Evolutionary conservation across 1,140 invertebrate species (phyloP), one percentile per base, ranked within the genome.

Genomic region (Colletes latitarsis): DNA sequence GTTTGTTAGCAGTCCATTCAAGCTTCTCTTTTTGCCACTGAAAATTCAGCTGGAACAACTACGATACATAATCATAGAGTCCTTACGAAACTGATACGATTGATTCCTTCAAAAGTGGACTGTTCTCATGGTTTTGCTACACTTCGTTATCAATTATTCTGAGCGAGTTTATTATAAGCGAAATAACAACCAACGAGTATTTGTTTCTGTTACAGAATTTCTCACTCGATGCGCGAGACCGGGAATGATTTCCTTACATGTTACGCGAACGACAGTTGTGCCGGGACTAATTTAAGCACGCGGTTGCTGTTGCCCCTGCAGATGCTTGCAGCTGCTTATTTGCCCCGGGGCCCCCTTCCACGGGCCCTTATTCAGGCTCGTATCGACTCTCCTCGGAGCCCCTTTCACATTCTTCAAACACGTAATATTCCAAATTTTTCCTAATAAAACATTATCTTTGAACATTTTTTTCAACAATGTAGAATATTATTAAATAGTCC

Each of bases 201-300:
- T 6, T 14, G 14, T 82, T 71, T 76, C 49, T 12, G 30, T 30
- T 3, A 4, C 0, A 4, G 6, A 9, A 17, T 15, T 55, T 5
- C 21, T 15, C 19, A n/a, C 9, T 6, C 52, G 41, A 64, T 39
- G 41, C 70, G 57, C 81, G 21, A 1, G 12, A 39, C 55, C 10
- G n/a, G 15, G 58, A 60, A 72, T 69, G 66, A 52, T 64, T 46
- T 57, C 41, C 66, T 83, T 55, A 71, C 89, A 89, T 92, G 92
- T 91, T 93, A 85, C 89, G 71, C 89, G 89, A 78, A 90, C 91
- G 92, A 91, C 91, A 92, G 92, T 93, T 93, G 91, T 86, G 91
- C 88, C 91, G 90, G 91, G 89, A 93, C 93, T 93, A 93, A 93
- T 93, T 93, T 89, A 89, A 89, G 84, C 93, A 95, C 87, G 89